Conservation (phyloP, 2,797 vertebrate genomes). For the Tympanoctomys barrerae region DNA sequence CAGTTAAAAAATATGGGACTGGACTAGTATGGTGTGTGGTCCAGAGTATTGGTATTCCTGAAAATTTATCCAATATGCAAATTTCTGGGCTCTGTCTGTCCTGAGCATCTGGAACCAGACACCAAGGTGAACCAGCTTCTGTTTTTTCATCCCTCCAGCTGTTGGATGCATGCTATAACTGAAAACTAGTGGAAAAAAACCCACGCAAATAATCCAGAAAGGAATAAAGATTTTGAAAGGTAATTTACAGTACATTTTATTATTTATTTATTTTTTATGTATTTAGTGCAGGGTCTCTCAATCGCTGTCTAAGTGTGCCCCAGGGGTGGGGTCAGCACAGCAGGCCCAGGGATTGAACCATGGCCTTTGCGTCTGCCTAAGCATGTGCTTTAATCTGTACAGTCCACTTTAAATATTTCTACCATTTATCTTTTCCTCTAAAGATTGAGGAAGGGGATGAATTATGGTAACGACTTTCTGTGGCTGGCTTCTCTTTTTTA, state of each 20-base stretch:
- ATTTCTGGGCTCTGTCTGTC: fast-evolving
- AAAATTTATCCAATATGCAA: neutral
- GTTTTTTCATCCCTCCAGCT: neutral
- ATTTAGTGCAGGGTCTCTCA: no score
- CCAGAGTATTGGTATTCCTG: no score
- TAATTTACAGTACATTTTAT: neutral
- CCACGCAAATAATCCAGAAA: neutral
- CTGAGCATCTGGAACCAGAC: neutral
- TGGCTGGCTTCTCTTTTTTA: neutral
- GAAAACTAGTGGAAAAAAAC: neutral
- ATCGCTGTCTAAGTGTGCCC: no score
- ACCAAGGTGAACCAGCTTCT: no score
- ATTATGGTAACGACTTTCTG: neutral
- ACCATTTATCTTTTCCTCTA: neutral
- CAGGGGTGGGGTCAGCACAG: no score
- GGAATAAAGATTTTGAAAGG: neutral
- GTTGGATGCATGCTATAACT: neutral
- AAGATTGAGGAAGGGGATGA: neutral
- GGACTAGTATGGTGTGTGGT: neutral
- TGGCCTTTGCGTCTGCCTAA: no score
- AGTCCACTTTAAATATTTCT: neutral
- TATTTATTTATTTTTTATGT: no score
- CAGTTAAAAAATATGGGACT: neutral
- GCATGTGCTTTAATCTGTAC: no score
- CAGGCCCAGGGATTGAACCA: no score